Base-by-base conservation (phyloP, 1,140 invertebrate species). In the Drosophila fuyamai region DNA sequence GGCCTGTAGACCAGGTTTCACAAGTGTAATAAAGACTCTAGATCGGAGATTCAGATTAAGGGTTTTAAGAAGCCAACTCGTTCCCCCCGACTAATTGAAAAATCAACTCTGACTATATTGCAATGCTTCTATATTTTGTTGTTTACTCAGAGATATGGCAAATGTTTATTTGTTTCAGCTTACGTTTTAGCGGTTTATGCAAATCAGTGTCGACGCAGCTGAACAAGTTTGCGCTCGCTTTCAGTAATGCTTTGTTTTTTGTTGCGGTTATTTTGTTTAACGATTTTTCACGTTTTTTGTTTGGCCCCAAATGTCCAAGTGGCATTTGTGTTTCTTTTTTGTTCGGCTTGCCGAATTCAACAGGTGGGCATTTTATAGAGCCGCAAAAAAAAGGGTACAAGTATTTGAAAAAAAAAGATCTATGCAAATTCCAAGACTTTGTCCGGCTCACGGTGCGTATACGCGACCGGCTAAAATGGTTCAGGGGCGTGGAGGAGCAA, bases 311-410 rank as follows among this genome's bases (percentile, higher is more conserved):
- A 57, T 76, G 46, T 23, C 43, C 43, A 47, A 41, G 29, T 66
- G 62, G 36, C 36, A 53, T 85, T 72, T 59, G 7, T 40, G 41
- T 59, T 54, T 66, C 58, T 46, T 51, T 46, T 72, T 56, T 48
- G 46, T 57, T 44, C 27, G 36, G 18, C 38, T 47, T 43, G 59
- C 16, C 40, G 35, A 44, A 68, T 51, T 62, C 81, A 85, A 85
- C 81, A 85, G 82, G 81, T 85, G 81, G 54, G 44, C 60, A 68
- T 51, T 59, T 48, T 41, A 44, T 12, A 43, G 32, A 57, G 44
- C 43, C 5, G 18, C 55, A 40, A 55, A 58, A 65, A 51, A 40
- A 41, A 36, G 18, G 27, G 36, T 35, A 40, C 60, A 58, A 57
- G 54, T 27, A 57, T 59, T 60, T 51, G 46, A 56, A 53, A 56